Evolutionary conservation across 2,113 vertebrate genomes (phyloP), one percentile per base, ranked within the genome.

Genomic region (Paramisgurnus dabryanus): DNA sequence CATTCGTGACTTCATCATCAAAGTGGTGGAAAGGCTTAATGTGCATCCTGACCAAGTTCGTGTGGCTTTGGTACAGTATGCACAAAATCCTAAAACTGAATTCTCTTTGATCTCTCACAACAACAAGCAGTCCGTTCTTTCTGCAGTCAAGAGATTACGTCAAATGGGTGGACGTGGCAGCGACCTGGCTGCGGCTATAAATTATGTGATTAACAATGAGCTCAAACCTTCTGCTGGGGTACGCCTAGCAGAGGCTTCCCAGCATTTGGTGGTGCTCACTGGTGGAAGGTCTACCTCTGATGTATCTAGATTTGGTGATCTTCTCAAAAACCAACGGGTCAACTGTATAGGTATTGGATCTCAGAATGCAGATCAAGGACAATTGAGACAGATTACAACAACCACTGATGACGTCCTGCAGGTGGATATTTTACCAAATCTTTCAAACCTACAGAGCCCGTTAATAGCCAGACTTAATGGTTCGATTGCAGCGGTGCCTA

Each of bases 241-340:
- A 86, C 94, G 98, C 50, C 91, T 88, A 61, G 80, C 92, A 80
- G 95, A 96, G 0, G 94, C 97, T 27, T 96, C 97, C 43, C 96
- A 98, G 83, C 94, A 98, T 84, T 92, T 98, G 22, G 93, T 99
- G 0, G 90, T 98, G 68, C 91, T 99, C 61, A 96, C 97, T 0
- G 96, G 96, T 64, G 96, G 93, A 74, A 90, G 82, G 2, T 97
- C 97, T 3, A 85, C 94, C 58, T 94, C 95, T 7, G 96, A 97
- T 0, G 90, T 97, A 4, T 87, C 89, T 49, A 49, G 85, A 8
- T 91, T 90, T 73, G 92, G 96, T 7, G 89, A 82, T 0, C 50
- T 93, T 82, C 91, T 99, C 6, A 91, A 91, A 13, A 77, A 82
- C 10, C 77, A 89, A 0, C 86, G 80, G 2, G 93, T 99, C 18